Evolutionary conservation across 1,140 invertebrate species (phyloP).

Genomic region (Pemphigus obesinymphae): DNA sequence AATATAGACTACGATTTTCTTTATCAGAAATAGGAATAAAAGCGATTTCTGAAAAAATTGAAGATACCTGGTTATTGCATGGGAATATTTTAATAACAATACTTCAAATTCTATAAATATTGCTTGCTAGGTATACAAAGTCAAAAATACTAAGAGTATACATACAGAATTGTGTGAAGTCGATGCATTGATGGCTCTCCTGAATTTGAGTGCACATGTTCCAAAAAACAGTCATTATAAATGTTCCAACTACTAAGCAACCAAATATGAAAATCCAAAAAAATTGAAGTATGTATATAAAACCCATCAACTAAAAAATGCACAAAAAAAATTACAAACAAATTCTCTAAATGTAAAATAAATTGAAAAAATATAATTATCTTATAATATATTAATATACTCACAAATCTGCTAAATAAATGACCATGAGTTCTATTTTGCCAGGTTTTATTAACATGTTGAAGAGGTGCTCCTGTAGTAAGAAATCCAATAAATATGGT

Average conservation of each 20-base stretch:
- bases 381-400: constrained; percentile 47
- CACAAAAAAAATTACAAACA: too few relatives aligned
- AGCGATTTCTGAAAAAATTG: too few relatives aligned
- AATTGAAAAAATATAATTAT: background rate
- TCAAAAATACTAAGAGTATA: constrained; percentile 45
- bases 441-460: constrained; percentile 89
- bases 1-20: too few relatives aligned
- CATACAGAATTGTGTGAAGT: constrained; percentile 83
- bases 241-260: constrained; percentile 74
- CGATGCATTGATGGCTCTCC: constrained; percentile 65
- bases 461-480: constrained; percentile 89
- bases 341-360: background rate
- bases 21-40: too few relatives aligned
- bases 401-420: constrained; percentile 85
- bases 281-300: constrained; percentile 84
- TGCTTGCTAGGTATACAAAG: too few relatives aligned
- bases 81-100: too few relatives aligned
- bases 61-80: too few relatives aligned
- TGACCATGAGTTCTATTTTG: constrained; percentile 87
- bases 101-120: too few relatives aligned
- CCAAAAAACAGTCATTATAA: constrained; percentile 83
- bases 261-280: constrained; percentile 80
- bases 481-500: constrained; percentile 88
- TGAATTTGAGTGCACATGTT: constrained; percentile 69
- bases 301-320: constrained; percentile 78